These are phyloP conservation scores for human (Homo sapiens) DNA, from an alignment of 2,113 vertebrate genomes.

Conservation along the genomic window GRCh38 chrX:50037001-50037500, in stretches of 20 bases:
- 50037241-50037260: not conserved
- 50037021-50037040: constrained; percentile 36
- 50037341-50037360: not conserved
- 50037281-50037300: not conserved
- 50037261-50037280: constrained; percentile 18
- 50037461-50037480: not conserved
- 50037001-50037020: constrained; percentile 43
- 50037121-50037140: not conserved
- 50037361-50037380: not conserved
- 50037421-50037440: not conserved
- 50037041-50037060: constrained; percentile 36
- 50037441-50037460: not conserved
- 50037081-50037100: constrained; percentile 34
- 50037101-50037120: constrained; percentile 37
- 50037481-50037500: not conserved
- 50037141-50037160: constrained; percentile 28
- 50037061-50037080: not conserved
- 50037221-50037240: constrained; percentile 29
- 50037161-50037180: not conserved
- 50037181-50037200: constrained; percentile 7
- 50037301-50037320: not conserved
- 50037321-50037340: not conserved
- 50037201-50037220: not conserved
- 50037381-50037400: not conserved
- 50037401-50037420: not conserved